Percentiles rank a stretch among this genome's conserved stretches.
These are phyloP conservation scores for Sclerurus mexicanus DNA, from an alignment of 2,113 vertebrate species.

Conservation along the genomic window DNA sequence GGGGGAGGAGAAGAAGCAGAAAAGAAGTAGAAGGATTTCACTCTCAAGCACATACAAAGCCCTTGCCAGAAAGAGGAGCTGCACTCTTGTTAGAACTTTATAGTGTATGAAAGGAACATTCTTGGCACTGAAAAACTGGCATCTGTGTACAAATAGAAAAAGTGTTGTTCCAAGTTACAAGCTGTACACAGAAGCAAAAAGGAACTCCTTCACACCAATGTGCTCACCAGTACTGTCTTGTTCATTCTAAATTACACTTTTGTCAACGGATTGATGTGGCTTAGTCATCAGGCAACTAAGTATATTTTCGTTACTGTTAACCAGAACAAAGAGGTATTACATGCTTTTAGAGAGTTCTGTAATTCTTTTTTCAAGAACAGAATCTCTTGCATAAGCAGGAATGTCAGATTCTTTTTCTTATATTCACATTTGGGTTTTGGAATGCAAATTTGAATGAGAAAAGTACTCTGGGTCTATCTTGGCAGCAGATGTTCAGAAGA, in stretches of 20 bases:
- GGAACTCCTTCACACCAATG: background rate
- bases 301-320: background rate
- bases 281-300: background rate
- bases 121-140: slow-evolving; percentile 9
- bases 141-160: background rate
- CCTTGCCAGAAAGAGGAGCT: background rate
- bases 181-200: background rate
- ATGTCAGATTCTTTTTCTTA: background rate
- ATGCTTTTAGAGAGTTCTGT: background rate
- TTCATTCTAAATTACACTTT: background rate
- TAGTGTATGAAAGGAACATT: background rate
- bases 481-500: slow-evolving; percentile 24
- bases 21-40: slow-evolving; percentile 16
- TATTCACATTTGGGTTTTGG: background rate
- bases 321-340: background rate
- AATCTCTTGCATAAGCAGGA: background rate
- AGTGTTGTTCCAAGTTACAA: background rate
- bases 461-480: background rate
- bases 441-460: slow-evolving; percentile 17
- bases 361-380: background rate
- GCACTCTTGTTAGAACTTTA: slow-evolving; percentile 8
- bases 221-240: background rate
- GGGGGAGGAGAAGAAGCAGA: background rate
- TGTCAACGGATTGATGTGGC: background rate
- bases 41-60: background rate